These are phyloP conservation scores for Mizuhopecten yessoensis DNA, from an alignment of 1,140 invertebrate genomes.

Conservation along the genomic window DNA sequence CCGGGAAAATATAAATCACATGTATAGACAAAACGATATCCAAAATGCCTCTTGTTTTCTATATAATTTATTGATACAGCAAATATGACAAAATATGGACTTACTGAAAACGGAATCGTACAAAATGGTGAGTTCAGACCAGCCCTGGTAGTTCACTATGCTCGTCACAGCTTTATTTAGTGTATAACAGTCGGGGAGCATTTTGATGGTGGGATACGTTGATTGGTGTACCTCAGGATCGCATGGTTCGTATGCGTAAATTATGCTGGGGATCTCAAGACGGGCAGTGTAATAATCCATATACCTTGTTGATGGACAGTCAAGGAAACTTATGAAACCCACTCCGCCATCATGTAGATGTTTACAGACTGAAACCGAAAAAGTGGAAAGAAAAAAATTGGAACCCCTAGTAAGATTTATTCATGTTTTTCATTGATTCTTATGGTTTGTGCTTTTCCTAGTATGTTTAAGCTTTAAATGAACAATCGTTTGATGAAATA, in stretches of 20 bases:
- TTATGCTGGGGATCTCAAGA: not conserved
- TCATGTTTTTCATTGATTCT: no score
- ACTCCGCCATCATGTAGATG: not conserved
- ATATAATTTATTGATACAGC: no score
- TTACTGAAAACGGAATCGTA: not conserved
- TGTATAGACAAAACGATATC: no score
- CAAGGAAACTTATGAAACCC: not conserved
- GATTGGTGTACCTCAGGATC: not conserved
- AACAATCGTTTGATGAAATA: no score
- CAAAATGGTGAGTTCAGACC: not conserved
- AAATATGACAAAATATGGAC: no score
- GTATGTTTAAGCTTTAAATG: no score
- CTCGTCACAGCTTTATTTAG: conserved; percentile 12
- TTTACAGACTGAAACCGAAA: conserved; percentile 20
- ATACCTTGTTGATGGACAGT: conserved; percentile 11
- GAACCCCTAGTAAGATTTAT: no score
- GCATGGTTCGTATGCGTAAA: not conserved
- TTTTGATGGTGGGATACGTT: not conserved
- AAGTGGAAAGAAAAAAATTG: no score
- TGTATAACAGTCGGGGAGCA: not conserved
- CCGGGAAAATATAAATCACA: no score
- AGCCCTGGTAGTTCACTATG: not conserved
- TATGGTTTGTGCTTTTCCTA: no score
- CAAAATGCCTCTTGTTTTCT: no score
- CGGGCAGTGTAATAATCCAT: not conserved